A percentile compares a stretch with the other conserved stretches of the same genome.
Conservation (phyloP, 2,797 vertebrate genomes). For the Mus caroli region DNA sequence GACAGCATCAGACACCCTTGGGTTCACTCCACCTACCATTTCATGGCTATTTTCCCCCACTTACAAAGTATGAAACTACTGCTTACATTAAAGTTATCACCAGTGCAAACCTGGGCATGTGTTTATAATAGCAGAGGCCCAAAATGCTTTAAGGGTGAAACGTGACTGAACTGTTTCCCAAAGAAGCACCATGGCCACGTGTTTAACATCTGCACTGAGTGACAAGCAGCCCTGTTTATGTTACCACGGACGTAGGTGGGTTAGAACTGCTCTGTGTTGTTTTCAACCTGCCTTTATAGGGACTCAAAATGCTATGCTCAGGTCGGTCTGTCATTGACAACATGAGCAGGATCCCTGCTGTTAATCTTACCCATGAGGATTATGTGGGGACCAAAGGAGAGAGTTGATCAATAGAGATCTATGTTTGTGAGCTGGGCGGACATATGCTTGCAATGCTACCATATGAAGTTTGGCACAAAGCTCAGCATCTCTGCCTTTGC, state of each 20-base stretch:
- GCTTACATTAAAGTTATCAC: background rate
- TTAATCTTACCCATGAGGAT: background rate
- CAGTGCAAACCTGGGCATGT: background rate
- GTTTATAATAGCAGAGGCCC: background rate
- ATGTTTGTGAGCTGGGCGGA: background rate
- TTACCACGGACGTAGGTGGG: background rate
- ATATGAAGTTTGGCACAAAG: background rate
- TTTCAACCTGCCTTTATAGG: background rate
- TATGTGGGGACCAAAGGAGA: background rate
- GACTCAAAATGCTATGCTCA: background rate
- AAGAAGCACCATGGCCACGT: background rate
- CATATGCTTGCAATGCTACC: background rate
- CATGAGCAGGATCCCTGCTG: background rate
- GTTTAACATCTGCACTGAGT: background rate
- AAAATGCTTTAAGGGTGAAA: conserved; percentile 15
- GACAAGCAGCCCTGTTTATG: background rate
- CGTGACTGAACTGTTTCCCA: background rate
- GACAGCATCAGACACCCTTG: background rate
- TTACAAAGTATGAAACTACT: background rate
- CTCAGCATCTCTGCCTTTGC: background rate
- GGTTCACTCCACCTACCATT: background rate
- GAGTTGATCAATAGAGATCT: background rate
- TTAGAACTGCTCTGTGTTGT: background rate
- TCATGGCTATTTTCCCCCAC: conserved; percentile 5
- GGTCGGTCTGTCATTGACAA: background rate